These are phyloP conservation scores for Blomia tropicalis DNA, from an alignment of 2,888 invertebrate species.

Conservation along the genomic window DNA sequence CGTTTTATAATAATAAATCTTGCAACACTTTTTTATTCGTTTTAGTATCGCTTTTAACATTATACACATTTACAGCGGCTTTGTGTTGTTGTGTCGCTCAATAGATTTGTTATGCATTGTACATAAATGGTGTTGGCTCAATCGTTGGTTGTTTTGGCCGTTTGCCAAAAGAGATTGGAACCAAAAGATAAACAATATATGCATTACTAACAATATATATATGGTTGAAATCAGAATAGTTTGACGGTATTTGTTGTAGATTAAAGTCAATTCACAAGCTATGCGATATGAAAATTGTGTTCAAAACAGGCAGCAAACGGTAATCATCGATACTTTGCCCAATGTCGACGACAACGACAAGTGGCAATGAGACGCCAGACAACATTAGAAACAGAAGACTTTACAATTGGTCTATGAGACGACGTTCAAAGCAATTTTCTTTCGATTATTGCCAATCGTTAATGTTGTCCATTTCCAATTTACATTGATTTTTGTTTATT, in stretches of 20 bases:
- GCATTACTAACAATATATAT: background rate
- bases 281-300: background rate
- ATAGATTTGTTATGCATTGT: no score
- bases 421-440: background rate
- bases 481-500: background rate
- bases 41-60: no score
- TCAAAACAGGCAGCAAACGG: background rate
- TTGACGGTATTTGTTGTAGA: background rate
- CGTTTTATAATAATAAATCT: no score
- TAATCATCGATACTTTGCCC: no score
- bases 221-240: background rate
- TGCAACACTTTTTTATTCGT: no score
- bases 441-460: background rate
- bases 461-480: background rate
- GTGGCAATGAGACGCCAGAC: no score
- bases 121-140: background rate
- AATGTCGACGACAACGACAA: no score
- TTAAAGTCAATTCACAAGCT: background rate
- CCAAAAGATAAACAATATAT: slow-evolving; percentile 5
- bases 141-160: background rate
- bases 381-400: slow-evolving; percentile 15
- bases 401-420: no score
- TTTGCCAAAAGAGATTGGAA: background rate
- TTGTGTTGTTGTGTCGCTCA: no score
- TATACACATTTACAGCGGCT: no score